phyloP scores from a whole-genome alignment of 2,797 vertebrate species.

The Falco naumanni region DNA sequence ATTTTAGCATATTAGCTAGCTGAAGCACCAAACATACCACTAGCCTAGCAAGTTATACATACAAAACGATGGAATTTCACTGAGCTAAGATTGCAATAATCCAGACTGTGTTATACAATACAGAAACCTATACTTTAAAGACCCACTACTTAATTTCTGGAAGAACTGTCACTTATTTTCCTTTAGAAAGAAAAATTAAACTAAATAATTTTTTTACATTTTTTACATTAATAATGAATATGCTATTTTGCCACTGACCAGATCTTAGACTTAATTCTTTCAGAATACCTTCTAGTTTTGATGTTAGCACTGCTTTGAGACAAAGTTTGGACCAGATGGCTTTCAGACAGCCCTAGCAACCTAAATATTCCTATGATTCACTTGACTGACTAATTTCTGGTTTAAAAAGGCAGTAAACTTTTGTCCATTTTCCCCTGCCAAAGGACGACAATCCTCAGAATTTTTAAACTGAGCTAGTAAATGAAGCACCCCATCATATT shows the following conservation, averaged over 20 bases:
- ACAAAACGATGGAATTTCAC: constrained; percentile 24
- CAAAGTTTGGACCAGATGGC: neutral
- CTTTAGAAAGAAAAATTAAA: neutral
- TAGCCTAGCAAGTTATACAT: neutral
- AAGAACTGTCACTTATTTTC: constrained; percentile 30
- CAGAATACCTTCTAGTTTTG: neutral
- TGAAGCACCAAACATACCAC: neutral
- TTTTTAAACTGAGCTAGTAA: neutral
- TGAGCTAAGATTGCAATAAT: constrained; percentile 24
- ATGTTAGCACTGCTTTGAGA: neutral
- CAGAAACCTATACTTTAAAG: neutral
- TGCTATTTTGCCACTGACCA: neutral
- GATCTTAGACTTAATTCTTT: neutral
- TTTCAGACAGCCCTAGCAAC: neutral
- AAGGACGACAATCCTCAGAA: neutral
- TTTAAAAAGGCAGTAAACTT: neutral
- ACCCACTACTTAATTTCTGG: neutral
- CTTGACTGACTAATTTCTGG: neutral
- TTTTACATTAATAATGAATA: neutral
- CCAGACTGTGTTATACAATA: constrained; percentile 4
- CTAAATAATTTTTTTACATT: neutral
- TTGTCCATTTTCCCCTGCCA: neutral
- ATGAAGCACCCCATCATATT: neutral
- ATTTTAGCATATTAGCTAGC: neutral
- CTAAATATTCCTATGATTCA: neutral